phyloP scores from a whole-genome alignment of 2,888 invertebrate species.

The Acholoe squamosa region DNA sequence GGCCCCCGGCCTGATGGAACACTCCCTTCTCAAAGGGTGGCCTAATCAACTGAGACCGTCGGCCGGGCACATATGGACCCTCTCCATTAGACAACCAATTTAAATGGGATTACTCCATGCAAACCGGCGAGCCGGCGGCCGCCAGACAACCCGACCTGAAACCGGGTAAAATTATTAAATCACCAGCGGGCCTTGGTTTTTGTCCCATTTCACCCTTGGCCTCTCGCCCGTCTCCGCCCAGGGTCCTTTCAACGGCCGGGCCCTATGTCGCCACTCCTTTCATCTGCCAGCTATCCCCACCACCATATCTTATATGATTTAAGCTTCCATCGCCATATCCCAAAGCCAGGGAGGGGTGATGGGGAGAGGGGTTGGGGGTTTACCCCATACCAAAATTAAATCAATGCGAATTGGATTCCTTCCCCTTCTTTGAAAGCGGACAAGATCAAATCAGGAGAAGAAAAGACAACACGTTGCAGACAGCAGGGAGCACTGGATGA shows the following conservation, averaged over 20 bases:
- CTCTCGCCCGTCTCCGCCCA: not conserved
- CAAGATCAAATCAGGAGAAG: slow-evolving; percentile 57
- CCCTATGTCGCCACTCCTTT: slow-evolving; percentile 32
- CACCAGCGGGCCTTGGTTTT: slow-evolving; percentile 32
- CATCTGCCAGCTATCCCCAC: slow-evolving; percentile 25
- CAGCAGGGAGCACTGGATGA: not conserved
- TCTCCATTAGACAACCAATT: slow-evolving; percentile 59
- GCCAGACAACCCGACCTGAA: slow-evolving; percentile 3
- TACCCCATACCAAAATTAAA: slow-evolving; percentile 46
- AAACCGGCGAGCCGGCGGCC: slow-evolving; percentile 38
- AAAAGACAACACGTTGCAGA: slow-evolving; percentile 58
- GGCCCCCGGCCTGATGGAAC: slow-evolving; percentile 54
- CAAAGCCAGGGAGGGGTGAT: not conserved
- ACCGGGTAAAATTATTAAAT: slow-evolving; percentile 56
- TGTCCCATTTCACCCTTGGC: slow-evolving; percentile 54
- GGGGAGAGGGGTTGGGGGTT: too few relatives aligned
- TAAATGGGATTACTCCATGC: slow-evolving; percentile 60
- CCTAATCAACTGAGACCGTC: slow-evolving; percentile 50
- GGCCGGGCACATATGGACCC: slow-evolving; percentile 34
- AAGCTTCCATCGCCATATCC: slow-evolving; percentile 50
- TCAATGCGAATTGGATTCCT: slow-evolving; percentile 61
- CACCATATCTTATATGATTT: slow-evolving; percentile 57
- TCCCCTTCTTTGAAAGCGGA: slow-evolving; percentile 47
- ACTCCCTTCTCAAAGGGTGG: slow-evolving; percentile 48
- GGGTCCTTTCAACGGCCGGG: not conserved